Percentiles rank a stretch among this genome's conserved stretches.
Conservation (phyloP, 2,797 vertebrate species). For the Potorous gilbertii region DNA sequence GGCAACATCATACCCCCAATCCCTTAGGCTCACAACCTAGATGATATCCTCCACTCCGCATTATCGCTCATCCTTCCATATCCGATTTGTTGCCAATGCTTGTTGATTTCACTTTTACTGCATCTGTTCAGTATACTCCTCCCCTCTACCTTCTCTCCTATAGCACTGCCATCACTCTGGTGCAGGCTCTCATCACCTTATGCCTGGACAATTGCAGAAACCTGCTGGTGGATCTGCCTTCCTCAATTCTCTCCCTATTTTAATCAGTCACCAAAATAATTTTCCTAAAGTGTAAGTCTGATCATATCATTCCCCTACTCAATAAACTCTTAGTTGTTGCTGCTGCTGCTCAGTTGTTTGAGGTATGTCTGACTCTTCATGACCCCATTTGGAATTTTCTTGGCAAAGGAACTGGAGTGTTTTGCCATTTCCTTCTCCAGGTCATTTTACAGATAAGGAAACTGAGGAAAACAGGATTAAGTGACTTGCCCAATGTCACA, state of each 20-base stretch:
- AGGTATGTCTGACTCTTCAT: neutral
- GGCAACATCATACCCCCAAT: neutral
- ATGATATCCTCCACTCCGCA: neutral
- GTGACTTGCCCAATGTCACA: neutral
- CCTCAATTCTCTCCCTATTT: neutral
- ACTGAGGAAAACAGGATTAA: neutral
- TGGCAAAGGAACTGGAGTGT: neutral
- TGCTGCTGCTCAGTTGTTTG: neutral
- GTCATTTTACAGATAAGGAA: neutral
- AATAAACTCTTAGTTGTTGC: neutral
- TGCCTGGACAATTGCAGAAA: neutral
- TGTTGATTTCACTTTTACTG: neutral
- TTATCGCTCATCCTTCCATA: neutral
- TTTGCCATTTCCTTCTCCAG: neutral
- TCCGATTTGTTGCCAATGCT: neutral
- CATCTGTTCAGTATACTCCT: neutral
- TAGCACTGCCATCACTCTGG: neutral
- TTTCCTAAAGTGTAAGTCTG: neutral
- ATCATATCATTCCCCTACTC: neutral
- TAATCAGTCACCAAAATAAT: neutral
- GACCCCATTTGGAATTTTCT: neutral
- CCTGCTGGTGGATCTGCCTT: neutral
- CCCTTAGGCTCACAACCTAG: neutral
- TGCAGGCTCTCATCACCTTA: neutral
- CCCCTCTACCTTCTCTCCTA: neutral